A percentile compares a stretch with the other conserved stretches of the same genome.
Evolutionary conservation across 1,140 invertebrate species (phyloP).

Genomic region (Trissolcus basalis): DNA sequence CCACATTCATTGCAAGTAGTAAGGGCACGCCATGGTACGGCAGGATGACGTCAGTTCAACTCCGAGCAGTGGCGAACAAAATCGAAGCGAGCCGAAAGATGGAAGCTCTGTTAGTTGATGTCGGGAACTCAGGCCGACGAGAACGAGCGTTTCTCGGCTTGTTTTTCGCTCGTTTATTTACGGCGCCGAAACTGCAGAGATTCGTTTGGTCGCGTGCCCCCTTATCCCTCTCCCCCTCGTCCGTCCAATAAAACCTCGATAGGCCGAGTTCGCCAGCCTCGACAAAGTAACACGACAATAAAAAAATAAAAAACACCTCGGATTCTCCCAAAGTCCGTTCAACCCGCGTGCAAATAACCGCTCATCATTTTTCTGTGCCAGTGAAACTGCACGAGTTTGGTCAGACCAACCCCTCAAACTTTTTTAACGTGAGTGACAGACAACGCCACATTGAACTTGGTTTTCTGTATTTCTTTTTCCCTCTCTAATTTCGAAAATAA

Average conservation of each 20-base stretch:
- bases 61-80: constrained; percentile 49
- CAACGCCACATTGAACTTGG: too few relatives aligned
- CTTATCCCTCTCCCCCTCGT: too few relatives aligned
- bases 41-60: constrained; percentile 62
- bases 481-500: too few relatives aligned
- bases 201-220: too few relatives aligned
- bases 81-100: constrained; percentile 58
- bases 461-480: too few relatives aligned
- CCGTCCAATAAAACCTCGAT: constrained; percentile 1
- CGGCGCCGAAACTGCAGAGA: not conserved
- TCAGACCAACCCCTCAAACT: constrained; percentile 26
- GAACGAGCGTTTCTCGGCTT: constrained; percentile 27
- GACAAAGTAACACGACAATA: not conserved
- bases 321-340: constrained; percentile 11
- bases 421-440: not conserved
- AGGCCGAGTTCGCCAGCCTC: too few relatives aligned
- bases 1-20: constrained; percentile 70
- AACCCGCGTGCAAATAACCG: constrained; percentile 10
- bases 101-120: constrained; percentile 45
- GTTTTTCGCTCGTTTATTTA: constrained; percentile 20
- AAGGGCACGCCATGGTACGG: constrained; percentile 73
- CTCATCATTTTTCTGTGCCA: constrained; percentile 31
- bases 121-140: constrained; percentile 41
- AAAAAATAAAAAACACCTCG: not conserved
- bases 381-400: constrained; percentile 43